phyloP scores from a whole-genome alignment of 1,140 invertebrate genomes.

The Drosophila miranda region DNA sequence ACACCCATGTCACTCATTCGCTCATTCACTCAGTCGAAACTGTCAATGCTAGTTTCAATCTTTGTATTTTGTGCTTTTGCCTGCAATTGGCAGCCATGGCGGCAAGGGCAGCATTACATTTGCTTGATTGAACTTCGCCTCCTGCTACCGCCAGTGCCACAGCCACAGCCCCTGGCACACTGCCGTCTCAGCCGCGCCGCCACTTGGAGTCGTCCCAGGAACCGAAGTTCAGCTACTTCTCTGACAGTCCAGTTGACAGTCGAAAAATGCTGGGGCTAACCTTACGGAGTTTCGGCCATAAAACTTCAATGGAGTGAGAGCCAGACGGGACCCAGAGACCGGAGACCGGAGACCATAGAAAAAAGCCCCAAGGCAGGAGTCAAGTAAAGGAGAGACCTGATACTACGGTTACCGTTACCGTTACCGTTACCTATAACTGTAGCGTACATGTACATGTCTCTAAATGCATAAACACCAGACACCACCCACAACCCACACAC shows the following conservation, averaged over 20 bases:
- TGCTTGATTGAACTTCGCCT: conserved; percentile 71
- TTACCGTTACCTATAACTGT: conserved; percentile 29
- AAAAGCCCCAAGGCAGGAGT: conserved; percentile 12
- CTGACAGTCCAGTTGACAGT: conserved; percentile 8
- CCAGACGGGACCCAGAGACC: conserved; percentile 21
- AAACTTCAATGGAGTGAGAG: conserved; percentile 22
- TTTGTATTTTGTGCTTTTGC: conserved; percentile 69
- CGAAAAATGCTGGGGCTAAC: conserved; percentile 11
- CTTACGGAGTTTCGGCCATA: conserved; percentile 38
- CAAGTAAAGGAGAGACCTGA: conserved; percentile 10
- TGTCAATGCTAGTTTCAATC: conserved; percentile 71
- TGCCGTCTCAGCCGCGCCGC: not conserved
- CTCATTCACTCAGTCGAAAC: conserved; percentile 66
- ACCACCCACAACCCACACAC: not conserved
- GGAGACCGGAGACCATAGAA: not conserved
- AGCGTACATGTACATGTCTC: conserved; percentile 33
- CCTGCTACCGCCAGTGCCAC: too few relatives aligned
- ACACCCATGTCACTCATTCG: conserved; percentile 64
- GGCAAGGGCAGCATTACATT: conserved; percentile 67
- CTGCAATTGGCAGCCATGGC: conserved; percentile 68
- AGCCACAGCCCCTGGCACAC: too few relatives aligned
- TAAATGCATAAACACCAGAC: conserved; percentile 59
- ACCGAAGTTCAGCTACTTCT: too few relatives aligned
- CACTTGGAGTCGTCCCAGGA: conserved; percentile 2
- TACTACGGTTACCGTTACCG: not conserved